Conservation (phyloP, 2,113 vertebrate species). For the Indri indri region DNA sequence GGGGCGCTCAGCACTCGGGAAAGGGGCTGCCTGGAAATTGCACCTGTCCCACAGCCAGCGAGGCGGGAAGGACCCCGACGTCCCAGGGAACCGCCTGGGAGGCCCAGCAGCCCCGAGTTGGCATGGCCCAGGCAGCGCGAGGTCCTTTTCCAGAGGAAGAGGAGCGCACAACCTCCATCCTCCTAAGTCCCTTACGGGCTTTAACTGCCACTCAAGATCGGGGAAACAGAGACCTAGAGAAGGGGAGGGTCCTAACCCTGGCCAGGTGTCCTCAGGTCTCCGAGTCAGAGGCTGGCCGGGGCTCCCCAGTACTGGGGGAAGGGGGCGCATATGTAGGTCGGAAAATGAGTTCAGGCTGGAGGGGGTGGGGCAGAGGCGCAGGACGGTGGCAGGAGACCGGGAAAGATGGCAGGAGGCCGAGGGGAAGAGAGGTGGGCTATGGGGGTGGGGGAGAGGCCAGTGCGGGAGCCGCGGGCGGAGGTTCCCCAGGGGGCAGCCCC, state of each 20-base stretch:
- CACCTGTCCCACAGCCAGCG: background rate
- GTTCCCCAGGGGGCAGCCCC: background rate
- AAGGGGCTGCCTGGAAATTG: background rate
- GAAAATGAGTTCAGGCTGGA: conserved; percentile 49
- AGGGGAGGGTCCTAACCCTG: background rate
- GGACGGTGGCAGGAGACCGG: background rate
- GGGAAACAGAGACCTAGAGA: background rate
- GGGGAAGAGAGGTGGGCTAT: background rate
- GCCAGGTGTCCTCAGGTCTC: background rate
- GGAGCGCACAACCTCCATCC: background rate
- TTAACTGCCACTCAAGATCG: background rate
- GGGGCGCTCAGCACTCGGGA: background rate
- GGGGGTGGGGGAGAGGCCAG: background rate
- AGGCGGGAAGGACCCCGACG: background rate
- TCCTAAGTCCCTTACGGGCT: background rate
- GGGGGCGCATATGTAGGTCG: conserved; percentile 51
- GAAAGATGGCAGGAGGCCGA: background rate
- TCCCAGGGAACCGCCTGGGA: background rate
- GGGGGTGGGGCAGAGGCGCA: background rate
- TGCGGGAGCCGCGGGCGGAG: background rate
- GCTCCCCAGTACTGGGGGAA: background rate
- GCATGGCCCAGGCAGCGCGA: too few relatives aligned
- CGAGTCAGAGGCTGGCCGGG: background rate
- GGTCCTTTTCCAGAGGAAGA: background rate
- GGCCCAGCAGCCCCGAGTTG: background rate